These are phyloP conservation scores for Amphilophus citrinellus DNA, from an alignment of 2,113 vertebrate genomes.

Conservation along the genomic window DNA sequence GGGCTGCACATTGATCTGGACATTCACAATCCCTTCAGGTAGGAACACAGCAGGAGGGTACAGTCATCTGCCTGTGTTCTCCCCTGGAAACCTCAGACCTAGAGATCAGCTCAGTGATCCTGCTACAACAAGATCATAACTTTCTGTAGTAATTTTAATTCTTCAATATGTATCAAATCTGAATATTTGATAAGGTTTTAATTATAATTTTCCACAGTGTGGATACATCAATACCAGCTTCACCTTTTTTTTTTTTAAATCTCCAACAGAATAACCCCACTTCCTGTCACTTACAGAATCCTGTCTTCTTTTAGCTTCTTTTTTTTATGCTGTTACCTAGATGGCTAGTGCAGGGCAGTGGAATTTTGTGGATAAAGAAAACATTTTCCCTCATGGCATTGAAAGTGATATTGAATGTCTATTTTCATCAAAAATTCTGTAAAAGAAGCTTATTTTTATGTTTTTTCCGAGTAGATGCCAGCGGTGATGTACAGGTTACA, in stretches of 20 bases:
- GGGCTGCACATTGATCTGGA: conserved; percentile 90
- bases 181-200: neutral
- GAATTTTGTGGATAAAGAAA: neutral
- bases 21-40: conserved; percentile 93
- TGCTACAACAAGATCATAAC: conserved; percentile 22
- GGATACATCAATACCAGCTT: conserved; percentile 2
- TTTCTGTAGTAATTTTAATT: neutral
- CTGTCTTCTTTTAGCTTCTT: neutral
- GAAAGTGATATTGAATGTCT: too few species aligned
- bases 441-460: too few species aligned
- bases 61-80: conserved; percentile 17
- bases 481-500: too few species aligned
- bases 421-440: too few species aligned
- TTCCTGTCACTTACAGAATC: neutral
- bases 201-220: neutral
- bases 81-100: conserved; percentile 1
- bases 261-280: neutral
- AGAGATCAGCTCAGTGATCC: conserved; percentile 17
- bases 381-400: neutral
- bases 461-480: too few species aligned
- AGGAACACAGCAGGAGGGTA: conserved; percentile 49
- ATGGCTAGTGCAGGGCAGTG: neutral
- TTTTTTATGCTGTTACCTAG: neutral
- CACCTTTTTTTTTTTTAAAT: neutral
- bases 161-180: conserved; percentile 7